Conservation (phyloP, 2,888 invertebrate genomes). For the Lypha dubia region DNA sequence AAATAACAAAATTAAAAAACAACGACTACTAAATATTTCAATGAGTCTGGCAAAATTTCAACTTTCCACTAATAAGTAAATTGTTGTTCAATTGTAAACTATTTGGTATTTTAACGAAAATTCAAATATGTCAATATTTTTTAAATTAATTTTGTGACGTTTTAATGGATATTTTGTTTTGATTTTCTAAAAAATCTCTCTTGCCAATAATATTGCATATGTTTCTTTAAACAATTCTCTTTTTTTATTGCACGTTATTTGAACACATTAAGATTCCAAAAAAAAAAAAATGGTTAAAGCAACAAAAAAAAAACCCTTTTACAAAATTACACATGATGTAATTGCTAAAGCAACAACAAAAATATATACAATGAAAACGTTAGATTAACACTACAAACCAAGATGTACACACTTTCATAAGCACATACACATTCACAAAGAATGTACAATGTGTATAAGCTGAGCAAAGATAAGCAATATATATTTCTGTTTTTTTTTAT, state of each 20-base stretch:
- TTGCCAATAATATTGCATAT: neutral
- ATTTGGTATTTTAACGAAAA: too few species aligned
- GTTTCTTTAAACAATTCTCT: neutral
- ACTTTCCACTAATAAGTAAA: too few species aligned
- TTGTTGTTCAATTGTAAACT: too few species aligned
- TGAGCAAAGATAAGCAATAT: conserved; percentile 6
- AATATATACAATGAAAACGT: neutral
- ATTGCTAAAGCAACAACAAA: conserved; percentile 11
- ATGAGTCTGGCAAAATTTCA: too few species aligned
- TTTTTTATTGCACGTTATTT: neutral
- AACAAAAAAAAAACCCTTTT: conserved; percentile 7
- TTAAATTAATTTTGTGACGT: too few species aligned
- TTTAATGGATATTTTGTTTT: too few species aligned
- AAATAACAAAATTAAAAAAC: too few species aligned
- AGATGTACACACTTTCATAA: neutral
- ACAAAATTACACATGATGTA: conserved; percentile 46
- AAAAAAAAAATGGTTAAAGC: conserved; percentile 9
- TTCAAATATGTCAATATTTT: too few species aligned
- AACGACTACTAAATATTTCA: too few species aligned
- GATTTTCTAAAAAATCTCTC: too few species aligned
- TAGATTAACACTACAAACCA: conserved; percentile 25
- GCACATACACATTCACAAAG: neutral
- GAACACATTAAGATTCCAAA: neutral
- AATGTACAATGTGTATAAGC: conserved; percentile 19
- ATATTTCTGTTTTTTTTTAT: conserved; percentile 6